Percentiles rank a stretch among this genome's conserved stretches.
Conservation (phyloP, 2,797 vertebrate species). For the Myiothlypis chrysogaster region DNA sequence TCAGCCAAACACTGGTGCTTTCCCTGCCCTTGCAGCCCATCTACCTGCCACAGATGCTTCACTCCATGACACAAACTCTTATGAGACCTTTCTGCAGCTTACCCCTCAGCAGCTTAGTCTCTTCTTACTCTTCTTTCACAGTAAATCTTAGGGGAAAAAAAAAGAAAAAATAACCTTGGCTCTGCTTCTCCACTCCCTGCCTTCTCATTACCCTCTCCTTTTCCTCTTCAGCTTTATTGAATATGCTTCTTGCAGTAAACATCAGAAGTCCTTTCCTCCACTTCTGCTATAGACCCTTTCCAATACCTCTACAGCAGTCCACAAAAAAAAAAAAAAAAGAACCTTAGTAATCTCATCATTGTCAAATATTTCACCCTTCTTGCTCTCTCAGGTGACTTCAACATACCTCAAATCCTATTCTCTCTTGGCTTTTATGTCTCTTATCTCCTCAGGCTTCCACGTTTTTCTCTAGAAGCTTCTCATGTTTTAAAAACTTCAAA, state of each 20-base stretch:
- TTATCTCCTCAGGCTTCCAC: neutral
- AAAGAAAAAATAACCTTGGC: neutral
- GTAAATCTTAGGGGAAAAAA: neutral
- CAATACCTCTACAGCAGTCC: neutral
- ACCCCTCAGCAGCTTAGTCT: neutral
- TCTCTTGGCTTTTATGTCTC: neutral
- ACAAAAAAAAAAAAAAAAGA: neutral
- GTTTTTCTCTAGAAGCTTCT: neutral
- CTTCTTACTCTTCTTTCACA: neutral
- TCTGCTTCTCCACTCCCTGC: fast-evolving
- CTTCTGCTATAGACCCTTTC: neutral
- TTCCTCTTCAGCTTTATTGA: neutral
- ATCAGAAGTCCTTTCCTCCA: neutral
- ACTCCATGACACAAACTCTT: neutral
- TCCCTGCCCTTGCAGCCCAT: neutral
- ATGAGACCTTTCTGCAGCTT: neutral
- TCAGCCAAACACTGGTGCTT: neutral
- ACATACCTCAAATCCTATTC: neutral
- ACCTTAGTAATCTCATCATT: neutral
- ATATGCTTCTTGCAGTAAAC: neutral
- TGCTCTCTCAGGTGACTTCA: neutral
- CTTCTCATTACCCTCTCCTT: neutral
- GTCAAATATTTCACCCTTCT: neutral
- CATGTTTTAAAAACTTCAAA: neutral
- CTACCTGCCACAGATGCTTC: neutral